Evolutionary conservation across 2,113 vertebrate genomes (phyloP).

Genomic region (Tichodroma muraria): DNA sequence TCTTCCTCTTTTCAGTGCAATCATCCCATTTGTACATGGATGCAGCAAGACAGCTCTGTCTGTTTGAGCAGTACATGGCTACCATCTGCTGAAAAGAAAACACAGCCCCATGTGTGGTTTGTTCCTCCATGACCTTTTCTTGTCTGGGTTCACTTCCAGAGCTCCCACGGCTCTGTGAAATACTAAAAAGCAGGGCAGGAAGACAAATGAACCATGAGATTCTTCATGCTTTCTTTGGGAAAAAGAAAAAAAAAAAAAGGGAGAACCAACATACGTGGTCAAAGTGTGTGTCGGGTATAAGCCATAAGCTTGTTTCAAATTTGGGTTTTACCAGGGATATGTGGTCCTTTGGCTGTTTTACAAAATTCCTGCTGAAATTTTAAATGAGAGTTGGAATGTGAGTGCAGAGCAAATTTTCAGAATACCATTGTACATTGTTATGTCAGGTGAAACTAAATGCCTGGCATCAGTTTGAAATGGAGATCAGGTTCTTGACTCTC

Average conservation of each 20-base stretch:
- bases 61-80: neutral
- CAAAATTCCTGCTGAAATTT: neutral
- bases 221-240: neutral
- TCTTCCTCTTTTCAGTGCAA: neutral
- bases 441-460: neutral
- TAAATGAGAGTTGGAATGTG: neutral
- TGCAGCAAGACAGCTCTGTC: neutral
- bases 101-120: neutral
- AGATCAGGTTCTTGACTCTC: neutral
- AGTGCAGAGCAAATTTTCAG: neutral
- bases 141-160: neutral
- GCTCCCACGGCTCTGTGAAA: neutral
- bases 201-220: neutral
- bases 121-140: neutral
- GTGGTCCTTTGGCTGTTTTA: neutral
- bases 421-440: neutral
- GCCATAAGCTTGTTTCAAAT: neutral
- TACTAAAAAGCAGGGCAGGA: neutral
- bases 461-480: neutral
- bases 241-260: rapidly evolving
- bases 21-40: neutral
- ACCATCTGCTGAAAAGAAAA: neutral
- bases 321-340: neutral
- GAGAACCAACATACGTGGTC: rapidly evolving
- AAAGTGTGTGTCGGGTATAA: rapidly evolving